A percentile compares a stretch with the other conserved stretches of the same genome.
Conservation (phyloP, 2,888 invertebrate genomes). For the Eumerus sabulonum region DNA sequence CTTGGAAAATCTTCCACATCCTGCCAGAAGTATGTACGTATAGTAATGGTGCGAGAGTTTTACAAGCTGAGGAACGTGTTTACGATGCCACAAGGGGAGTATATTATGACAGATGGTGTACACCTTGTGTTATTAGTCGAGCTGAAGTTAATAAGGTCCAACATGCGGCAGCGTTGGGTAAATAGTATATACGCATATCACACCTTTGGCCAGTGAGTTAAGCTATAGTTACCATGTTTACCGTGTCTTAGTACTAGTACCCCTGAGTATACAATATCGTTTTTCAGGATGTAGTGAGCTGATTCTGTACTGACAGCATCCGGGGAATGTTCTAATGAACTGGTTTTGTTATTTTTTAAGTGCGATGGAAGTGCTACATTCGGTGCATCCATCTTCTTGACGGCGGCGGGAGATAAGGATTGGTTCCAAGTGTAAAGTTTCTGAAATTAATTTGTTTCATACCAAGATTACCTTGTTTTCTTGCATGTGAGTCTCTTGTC, state of each 20-base stretch:
- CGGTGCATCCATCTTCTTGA: too few species aligned
- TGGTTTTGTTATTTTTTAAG: too few species aligned
- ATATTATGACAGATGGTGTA: constrained; percentile 63
- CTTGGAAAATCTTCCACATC: too few species aligned
- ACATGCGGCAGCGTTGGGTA: constrained; percentile 24
- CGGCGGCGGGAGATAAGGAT: too few species aligned
- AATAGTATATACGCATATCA: constrained; percentile 6
- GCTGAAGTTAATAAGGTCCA: constrained; percentile 64
- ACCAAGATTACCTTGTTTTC: too few species aligned
- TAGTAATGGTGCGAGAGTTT: constrained; percentile 11
- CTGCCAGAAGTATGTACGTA: neutral
- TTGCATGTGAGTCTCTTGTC: too few species aligned
- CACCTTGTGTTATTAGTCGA: constrained; percentile 60
- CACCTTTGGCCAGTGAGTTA: constrained; percentile 34
- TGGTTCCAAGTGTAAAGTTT: neutral
- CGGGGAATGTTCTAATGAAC: too few species aligned
- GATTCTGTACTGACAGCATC: too few species aligned
- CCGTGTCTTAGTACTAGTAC: constrained; percentile 25
- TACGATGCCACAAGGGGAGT: constrained; percentile 58
- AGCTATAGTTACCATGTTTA: constrained; percentile 39
- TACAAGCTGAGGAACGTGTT: constrained; percentile 47
- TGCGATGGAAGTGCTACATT: too few species aligned
- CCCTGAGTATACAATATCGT: too few species aligned
- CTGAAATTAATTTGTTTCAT: too few species aligned
- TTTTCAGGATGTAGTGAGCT: too few species aligned